phyloP scores from a whole-genome alignment of 2,888 invertebrate genomes.

The Meliscaeva auricollis region DNA sequence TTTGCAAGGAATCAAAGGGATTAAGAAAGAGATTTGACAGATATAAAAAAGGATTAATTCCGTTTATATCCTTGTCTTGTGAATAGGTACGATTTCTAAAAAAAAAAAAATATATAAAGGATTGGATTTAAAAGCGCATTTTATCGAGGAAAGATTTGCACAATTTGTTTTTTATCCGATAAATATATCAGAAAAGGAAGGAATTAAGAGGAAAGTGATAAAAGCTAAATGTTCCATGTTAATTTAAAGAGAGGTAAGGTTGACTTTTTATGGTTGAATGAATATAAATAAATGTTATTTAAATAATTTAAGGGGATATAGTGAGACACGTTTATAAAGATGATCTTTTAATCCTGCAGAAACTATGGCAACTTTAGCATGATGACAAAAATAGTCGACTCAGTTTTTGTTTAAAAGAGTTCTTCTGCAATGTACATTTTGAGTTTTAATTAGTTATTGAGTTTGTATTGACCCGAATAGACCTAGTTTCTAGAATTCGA shows the following conservation, averaged over 20 bases:
- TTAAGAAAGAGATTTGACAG: slow-evolving; percentile 21
- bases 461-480: no score
- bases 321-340: no score
- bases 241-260: neutral
- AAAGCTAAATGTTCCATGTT: slow-evolving; percentile 22
- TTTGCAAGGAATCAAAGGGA: slow-evolving; percentile 41
- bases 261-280: neutral
- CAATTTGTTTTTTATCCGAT: slow-evolving; percentile 25
- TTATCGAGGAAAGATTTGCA: slow-evolving; percentile 36
- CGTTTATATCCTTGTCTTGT: neutral
- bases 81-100: neutral
- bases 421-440: no score
- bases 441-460: no score
- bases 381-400: no score
- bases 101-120: neutral
- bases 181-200: neutral
- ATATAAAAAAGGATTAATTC: slow-evolving; percentile 19
- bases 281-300: no score
- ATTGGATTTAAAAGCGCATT: slow-evolving; percentile 20
- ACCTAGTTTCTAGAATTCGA: no score
- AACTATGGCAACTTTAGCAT: no score
- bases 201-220: slow-evolving; percentile 7
- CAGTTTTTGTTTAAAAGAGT: no score
- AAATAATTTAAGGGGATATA: no score
- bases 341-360: no score